Evolutionary conservation across 1,140 invertebrate genomes (phyloP), one percentile per base, ranked within the genome.

Genomic region (Drosophila azteca): DNA sequence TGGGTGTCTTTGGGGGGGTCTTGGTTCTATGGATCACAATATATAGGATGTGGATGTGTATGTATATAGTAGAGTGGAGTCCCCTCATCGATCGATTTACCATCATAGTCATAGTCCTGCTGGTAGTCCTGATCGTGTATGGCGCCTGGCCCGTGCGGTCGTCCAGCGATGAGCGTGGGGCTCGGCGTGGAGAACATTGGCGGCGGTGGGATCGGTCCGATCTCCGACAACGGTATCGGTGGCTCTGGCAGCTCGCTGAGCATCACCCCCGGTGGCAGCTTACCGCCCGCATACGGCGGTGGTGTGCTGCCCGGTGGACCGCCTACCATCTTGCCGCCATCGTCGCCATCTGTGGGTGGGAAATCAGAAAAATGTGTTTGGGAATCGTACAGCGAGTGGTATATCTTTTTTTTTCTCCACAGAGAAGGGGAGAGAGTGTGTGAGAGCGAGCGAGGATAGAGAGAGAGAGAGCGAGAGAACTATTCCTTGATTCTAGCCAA

Each of bases 121-220:
- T 92, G 83, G 74, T 92, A 92, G 60, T 91, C 90, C 73, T 91
- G 85, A 82, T 91, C 90, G 57, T 91, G 91, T 26, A 91, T 80
- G 48, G 90, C 91, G 72, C 90, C 90, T 63, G 91, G 91, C 61
- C 92, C 93, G 66, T 93, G 93, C 60, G 92, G 92, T 61, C 93
- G 93, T 76, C 93, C 92, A 46, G 92, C 92, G 52, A 94, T 88
- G 78, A 95, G 91, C 68, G 95, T 95, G 48, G 96, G 96, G 92
- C 95, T 96, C 29, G 96, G 96, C 60, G 96, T 97, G 91, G 96
- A 97, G 93, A 98, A 98, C 97, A 98, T 98, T 59, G 97, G 97
- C 58, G 97, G 97, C 71, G 97, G 97, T 84, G 97, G 97, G 91
- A 98, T 98, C 46, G 97, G 97, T 39, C 97, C 97, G 91, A 98